Evolutionary conservation across 1,140 invertebrate species (phyloP), one percentile per base, ranked within the genome.

Genomic region (Drosophila rufa): DNA sequence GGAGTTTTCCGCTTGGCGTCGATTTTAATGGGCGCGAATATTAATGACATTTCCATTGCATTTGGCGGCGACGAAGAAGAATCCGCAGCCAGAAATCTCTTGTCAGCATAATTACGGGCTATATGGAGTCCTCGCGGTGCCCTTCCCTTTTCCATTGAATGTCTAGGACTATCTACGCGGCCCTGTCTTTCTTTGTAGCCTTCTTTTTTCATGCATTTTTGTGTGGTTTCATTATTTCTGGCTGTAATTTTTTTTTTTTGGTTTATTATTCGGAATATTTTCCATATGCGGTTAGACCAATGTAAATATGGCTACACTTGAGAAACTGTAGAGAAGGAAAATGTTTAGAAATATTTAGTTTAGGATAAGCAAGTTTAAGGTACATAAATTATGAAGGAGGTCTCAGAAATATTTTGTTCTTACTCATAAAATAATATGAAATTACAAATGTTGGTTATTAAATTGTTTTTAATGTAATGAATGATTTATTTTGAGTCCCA

Each of bases 41-140:
- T 91, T 91, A 91, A 91, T 87, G 89, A 91, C 83, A 91, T 84
- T 89, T 89, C 85, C 69, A 90, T 89, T 89, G 80, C 83, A 83
- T 83, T 77, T 76, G 66, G 58, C 70, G 60, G 22, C 27, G 64
- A 30, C 40, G 40, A 75, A 55, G 47, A 67, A 61, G 60, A 47
- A 48, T 56, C 60, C 22, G 51, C 47, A 9, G 43, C 11, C 46
- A 55, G 43, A 76, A 64, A 60, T 46, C 64, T 73, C 80, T 91
- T 91, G 87, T 91, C 89, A 91, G 83, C 89, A 89, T 91, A 91
- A 91, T 91, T 91, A 91, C 66, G 70, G 70, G 61, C 25, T 51
- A 43, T 30, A 30, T 22, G 53, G 19, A 38, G 11, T 22, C 53
- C 25, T 38, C 45, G 15, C 15, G 30, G 42, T 45, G 27, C 22